phyloP scores from a whole-genome alignment of 2,888 invertebrate genomes.

The Falcaria lacertinaria region DNA sequence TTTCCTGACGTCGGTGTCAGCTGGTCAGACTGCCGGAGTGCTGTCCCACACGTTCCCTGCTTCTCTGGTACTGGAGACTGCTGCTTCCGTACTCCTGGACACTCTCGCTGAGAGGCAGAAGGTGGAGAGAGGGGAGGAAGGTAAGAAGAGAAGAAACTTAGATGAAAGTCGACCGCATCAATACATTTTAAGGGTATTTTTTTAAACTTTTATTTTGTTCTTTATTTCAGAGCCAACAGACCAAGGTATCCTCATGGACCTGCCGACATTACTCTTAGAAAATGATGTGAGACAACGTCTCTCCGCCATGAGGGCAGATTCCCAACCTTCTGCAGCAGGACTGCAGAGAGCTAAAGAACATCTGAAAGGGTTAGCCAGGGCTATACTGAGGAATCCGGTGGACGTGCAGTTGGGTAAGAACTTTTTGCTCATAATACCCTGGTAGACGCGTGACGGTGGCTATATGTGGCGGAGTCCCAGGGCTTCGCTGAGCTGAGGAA shows the following conservation, averaged over 20 bases:
- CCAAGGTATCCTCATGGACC: conserved; percentile 35
- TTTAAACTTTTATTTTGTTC: no score
- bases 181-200: no score
- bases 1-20: conserved; percentile 36
- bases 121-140: conserved; percentile 24
- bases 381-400: conserved; percentile 89
- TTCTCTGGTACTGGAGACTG: conserved; percentile 43
- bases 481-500: no score
- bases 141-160: conserved; percentile 12
- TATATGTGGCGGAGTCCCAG: no score
- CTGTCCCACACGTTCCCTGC: conserved; percentile 55
- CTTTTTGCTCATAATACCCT: background rate
- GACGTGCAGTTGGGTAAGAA: conserved; percentile 81
- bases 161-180: no score
- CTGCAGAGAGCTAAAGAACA: conserved; percentile 79
- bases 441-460: background rate
- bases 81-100: conserved; percentile 37
- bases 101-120: conserved; percentile 27
- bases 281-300: conserved; percentile 28
- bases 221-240: conserved; percentile 22
- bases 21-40: conserved; percentile 43
- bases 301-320: conserved; percentile 23
- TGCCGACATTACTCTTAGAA: conserved; percentile 39
- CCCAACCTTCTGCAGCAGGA: conserved; percentile 36
- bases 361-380: conserved; percentile 85